These are phyloP conservation scores for Tribolium castaneum DNA, from an alignment of 1,140 invertebrate genomes.

Conservation along the genomic window DNA sequence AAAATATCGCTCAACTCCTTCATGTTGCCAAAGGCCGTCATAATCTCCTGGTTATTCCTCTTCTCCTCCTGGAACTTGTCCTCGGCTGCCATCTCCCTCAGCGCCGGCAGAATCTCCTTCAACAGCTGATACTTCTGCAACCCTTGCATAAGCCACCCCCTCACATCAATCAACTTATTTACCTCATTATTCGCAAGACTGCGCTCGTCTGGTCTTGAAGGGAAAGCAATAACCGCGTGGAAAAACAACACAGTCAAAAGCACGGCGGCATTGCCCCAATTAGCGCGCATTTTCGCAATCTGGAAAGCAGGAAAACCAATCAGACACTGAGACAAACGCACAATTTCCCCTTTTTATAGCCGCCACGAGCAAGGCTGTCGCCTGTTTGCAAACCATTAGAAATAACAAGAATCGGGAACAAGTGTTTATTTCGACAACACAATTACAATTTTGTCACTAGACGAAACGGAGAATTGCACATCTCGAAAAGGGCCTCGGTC, in stretches of 20 bases:
- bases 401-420: neutral
- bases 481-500: neutral
- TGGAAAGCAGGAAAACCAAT: neutral
- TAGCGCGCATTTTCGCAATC: slow-evolving; percentile 10
- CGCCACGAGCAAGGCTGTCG: neutral
- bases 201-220: slow-evolving; percentile 18
- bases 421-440: neutral
- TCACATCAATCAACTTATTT: slow-evolving; percentile 1
- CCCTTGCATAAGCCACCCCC: slow-evolving; percentile 1
- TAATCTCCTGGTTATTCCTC: slow-evolving; percentile 19
- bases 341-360: neutral
- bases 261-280: neutral
- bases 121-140: slow-evolving; percentile 4
- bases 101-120: neutral
- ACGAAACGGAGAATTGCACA: neutral
- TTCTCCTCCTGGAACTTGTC: slow-evolving; percentile 8
- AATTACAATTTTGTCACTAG: neutral
- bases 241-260: slow-evolving; percentile 1
- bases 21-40: slow-evolving; percentile 28
- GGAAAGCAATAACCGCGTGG: slow-evolving; percentile 6
- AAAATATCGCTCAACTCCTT: slow-evolving; percentile 22
- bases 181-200: slow-evolving; percentile 24
- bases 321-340: neutral
- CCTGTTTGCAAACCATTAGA: slow-evolving; percentile 18
- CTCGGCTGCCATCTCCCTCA: slow-evolving; percentile 5